Base-by-base conservation (phyloP, 2,113 vertebrate genomes). In the Spheniscus mendiculus region DNA sequence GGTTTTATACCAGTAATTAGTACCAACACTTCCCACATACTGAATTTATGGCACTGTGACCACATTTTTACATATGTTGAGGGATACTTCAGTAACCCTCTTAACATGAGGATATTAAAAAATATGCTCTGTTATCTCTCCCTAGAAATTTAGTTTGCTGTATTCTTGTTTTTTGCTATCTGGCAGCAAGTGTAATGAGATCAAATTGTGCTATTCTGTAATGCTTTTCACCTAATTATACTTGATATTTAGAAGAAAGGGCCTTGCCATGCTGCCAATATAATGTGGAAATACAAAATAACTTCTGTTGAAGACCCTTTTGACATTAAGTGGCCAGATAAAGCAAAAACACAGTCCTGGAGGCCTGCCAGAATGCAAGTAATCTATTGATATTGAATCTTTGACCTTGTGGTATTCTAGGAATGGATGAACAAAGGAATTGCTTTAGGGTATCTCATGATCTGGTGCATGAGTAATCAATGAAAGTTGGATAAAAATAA, bases 1-100 rank as follows among this genome's bases (percentile, higher is more conserved):
- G 94, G 89, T 96, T 95, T 73, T 94, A 87, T 97, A 95, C 87
- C 70, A 95, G 94, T 91, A 97, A 97, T 97, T 97, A 97, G 93
- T 97, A 97, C 89, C 93, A 97, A 95, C 97, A 94, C 91, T 94
- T 96, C 71, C 92, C 93, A 92, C 82, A 81, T 70, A 89, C 92
- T 95, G 88, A 90, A 97, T 97, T 95, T 96, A 77, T 90, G 83
- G 92, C 85, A 95, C 74, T 92, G 76, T 93, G 85, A 93, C 92
- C 95, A 97, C 88, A 71, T 93, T 97, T 94, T 96, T 97, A 96
- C 97, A 92, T 90, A 67, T 90, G 90, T 93, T 96, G 95, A 95
- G 85, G 83, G 83, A 86, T 92, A 95, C 53, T 89, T 95, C 66
- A 90, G 78, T 96, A 95, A 93, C 84, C 81, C 87, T 83, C 90